phyloP scores from a whole-genome alignment of 2,113 vertebrate genomes.

The Dinomys branickii region DNA sequence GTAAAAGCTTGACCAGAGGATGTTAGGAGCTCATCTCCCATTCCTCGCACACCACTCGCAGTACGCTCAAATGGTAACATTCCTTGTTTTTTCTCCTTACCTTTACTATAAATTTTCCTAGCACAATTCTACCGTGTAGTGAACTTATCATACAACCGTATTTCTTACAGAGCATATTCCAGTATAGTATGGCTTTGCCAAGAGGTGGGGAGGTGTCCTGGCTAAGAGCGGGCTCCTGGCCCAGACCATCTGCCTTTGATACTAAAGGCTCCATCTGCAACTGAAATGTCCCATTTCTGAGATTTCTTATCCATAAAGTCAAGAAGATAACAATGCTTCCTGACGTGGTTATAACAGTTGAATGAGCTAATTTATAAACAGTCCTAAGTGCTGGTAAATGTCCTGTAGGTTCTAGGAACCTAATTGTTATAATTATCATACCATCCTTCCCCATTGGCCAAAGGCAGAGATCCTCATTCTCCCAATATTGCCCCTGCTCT shows the following conservation, averaged over 20 bases:
- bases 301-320: background rate
- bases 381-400: background rate
- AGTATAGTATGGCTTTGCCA: too few relatives aligned
- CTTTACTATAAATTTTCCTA: background rate
- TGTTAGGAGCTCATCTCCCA: background rate
- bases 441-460: background rate
- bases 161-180: background rate
- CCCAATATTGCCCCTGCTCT: background rate
- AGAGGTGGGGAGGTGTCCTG: rapidly evolving
- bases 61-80: background rate
- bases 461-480: background rate
- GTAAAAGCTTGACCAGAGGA: too few relatives aligned
- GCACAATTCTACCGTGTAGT: background rate
- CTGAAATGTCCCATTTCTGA: background rate
- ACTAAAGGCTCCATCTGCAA: background rate
- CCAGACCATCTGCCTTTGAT: background rate
- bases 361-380: background rate
- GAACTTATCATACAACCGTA: background rate
- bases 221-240: too few relatives aligned
- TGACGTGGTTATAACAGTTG: too few relatives aligned
- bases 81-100: background rate
- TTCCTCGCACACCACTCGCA: background rate
- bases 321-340: too few relatives aligned
- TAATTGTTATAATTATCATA: background rate
- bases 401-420: background rate